These are phyloP conservation scores for Tetramorium alpestre DNA, from an alignment of 1,140 invertebrate species.

Conservation along the genomic window DNA sequence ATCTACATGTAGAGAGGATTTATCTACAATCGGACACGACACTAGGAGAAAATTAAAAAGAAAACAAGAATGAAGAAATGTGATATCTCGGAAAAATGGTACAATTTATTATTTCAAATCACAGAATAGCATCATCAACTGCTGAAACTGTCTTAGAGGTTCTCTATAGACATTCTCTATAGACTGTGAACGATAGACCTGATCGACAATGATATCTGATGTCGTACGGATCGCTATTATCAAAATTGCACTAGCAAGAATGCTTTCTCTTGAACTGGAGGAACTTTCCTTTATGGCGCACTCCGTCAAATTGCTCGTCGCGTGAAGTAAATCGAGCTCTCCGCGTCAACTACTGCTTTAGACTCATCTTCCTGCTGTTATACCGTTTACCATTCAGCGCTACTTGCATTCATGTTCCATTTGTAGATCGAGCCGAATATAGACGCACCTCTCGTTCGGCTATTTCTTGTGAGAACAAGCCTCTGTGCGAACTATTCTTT, in stretches of 20 bases:
- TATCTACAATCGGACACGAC: no score
- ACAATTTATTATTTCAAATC: constrained; percentile 1
- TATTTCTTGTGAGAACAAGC: constrained; percentile 38
- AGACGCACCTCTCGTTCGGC: constrained; percentile 13
- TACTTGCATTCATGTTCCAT: constrained; percentile 44
- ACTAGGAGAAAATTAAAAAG: no score
- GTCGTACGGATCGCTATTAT: constrained; percentile 44
- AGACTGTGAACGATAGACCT: constrained; percentile 7
- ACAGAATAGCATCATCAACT: neutral
- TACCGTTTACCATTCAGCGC: constrained; percentile 48
- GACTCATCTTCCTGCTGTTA: constrained; percentile 33
- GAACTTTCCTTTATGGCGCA: constrained; percentile 47
- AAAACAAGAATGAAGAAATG: neutral
- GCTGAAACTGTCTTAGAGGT: neutral
- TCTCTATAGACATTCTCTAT: neutral
- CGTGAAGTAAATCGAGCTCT: constrained; percentile 50
- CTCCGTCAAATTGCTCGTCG: constrained; percentile 56
- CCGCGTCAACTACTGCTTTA: constrained; percentile 50
- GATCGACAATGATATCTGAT: constrained; percentile 48
- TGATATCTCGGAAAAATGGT: neutral
- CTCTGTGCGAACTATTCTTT: neutral
- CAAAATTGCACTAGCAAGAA: constrained; percentile 39
- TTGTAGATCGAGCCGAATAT: constrained; percentile 38
- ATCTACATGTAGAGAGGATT: no score
- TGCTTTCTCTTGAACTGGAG: constrained; percentile 17